Evolutionary conservation across 2,888 invertebrate species (phyloP).

Genomic region (Acheta domesticus): DNA sequence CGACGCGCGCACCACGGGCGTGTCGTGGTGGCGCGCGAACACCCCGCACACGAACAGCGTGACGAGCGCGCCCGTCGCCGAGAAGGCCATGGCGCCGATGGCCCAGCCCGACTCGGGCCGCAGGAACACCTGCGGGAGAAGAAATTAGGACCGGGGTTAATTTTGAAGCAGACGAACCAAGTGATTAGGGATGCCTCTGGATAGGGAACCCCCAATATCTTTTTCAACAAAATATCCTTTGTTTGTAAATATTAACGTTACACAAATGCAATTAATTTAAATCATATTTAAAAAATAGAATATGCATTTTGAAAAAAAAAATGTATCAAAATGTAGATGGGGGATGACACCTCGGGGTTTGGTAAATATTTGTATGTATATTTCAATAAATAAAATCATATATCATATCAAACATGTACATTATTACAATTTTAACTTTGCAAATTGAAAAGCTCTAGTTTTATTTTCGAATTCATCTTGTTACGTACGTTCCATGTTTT

Average conservation of each 20-base stretch:
- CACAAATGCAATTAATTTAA: not conserved
- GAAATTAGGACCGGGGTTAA: not conserved
- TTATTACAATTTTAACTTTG: no score
- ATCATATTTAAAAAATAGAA: not conserved
- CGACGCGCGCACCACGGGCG: conserved; percentile 95
- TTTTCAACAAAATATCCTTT: not conserved
- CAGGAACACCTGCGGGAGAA: conserved; percentile 60
- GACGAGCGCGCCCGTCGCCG: conserved; percentile 78
- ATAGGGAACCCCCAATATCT: not conserved
- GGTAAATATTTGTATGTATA: no score
- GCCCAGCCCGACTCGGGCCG: conserved; percentile 84
- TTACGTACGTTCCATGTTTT: no score
- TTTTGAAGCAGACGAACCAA: no score
- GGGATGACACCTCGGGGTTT: no score
- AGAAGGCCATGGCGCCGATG: conserved; percentile 88
- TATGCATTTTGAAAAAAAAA: not conserved
- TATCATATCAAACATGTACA: no score
- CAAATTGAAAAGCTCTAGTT: no score
- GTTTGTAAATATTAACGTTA: no score
- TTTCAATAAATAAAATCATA: no score
- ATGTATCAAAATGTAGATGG: no score
- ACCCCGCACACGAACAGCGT: conserved; percentile 69
- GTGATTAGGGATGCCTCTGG: not conserved
- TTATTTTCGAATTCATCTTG: no score
- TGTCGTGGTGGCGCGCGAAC: conserved; percentile 82